phyloP scores from a whole-genome alignment of 1,140 invertebrate species.

The Himalopsyche phryganea region DNA sequence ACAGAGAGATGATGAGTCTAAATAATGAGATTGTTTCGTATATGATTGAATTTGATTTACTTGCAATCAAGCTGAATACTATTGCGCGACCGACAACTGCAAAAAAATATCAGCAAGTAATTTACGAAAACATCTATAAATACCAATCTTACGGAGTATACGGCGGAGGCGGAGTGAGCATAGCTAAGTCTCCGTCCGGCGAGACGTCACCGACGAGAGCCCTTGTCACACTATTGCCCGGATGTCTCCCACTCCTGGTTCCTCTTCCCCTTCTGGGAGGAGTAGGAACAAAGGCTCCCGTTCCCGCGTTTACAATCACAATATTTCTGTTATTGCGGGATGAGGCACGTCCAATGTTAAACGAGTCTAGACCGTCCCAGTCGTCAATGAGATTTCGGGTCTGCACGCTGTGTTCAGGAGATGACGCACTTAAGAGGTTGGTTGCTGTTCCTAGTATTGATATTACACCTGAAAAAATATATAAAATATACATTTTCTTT shows the following conservation, averaged over 20 bases:
- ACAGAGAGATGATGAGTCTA: too few relatives aligned
- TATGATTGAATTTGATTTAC: too few relatives aligned
- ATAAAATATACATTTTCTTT: not conserved
- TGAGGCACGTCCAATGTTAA: slow-evolving; percentile 28
- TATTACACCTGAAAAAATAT: slow-evolving; percentile 34
- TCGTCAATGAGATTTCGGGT: slow-evolving; percentile 34
- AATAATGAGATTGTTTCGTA: too few relatives aligned
- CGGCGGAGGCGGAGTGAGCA: slow-evolving; percentile 38
- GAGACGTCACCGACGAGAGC: not conserved
- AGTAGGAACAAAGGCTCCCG: slow-evolving; percentile 8
- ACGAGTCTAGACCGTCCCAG: slow-evolving; percentile 37
- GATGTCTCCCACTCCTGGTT: not conserved
- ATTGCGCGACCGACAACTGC: too few relatives aligned
- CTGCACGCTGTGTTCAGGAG: slow-evolving; percentile 19
- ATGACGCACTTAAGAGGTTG: slow-evolving; percentile 34
- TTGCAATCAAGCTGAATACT: too few relatives aligned
- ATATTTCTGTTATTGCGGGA: not conserved
- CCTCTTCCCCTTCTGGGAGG: slow-evolving; percentile 20
- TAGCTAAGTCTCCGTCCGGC: slow-evolving; percentile 13
- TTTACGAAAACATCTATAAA: too few relatives aligned
- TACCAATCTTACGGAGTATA: slow-evolving; percentile 37
- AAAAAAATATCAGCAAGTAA: too few relatives aligned
- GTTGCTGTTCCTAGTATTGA: slow-evolving; percentile 39
- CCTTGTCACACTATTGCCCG: not conserved
- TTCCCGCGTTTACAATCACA: not conserved